Evolutionary conservation across 2,888 invertebrate species (phyloP).

Genomic region (Melipona beecheii): DNA sequence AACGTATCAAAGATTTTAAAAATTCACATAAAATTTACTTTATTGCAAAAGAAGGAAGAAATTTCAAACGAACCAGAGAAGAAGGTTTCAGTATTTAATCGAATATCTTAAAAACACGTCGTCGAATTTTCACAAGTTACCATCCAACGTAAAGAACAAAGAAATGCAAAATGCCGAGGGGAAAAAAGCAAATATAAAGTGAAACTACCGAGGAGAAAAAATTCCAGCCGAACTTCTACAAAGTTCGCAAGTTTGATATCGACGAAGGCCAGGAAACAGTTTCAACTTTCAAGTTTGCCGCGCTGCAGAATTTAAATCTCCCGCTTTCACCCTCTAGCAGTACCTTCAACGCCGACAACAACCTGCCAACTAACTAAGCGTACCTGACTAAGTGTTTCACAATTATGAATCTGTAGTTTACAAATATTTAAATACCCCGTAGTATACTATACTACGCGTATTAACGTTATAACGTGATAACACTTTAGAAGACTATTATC

Average conservation of each 20-base stretch:
- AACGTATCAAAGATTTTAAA: neutral
- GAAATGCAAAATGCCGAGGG: too few species aligned
- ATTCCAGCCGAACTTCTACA: neutral
- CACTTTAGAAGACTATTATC: too few species aligned
- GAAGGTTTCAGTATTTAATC: neutral
- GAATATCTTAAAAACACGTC: neutral
- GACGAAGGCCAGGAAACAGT: neutral
- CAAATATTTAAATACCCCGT: neutral
- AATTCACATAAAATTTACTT: neutral
- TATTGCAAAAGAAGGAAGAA: neutral
- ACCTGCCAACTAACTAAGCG: conserved; percentile 26
- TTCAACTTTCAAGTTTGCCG: conserved; percentile 22
- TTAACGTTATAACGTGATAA: too few species aligned
- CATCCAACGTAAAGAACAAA: neutral
- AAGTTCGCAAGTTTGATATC: neutral
- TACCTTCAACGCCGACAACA: conserved; percentile 14
- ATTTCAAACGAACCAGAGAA: neutral
- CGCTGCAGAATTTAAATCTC: conserved; percentile 33
- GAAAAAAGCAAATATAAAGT: neutral
- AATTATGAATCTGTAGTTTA: neutral
- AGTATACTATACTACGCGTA: too few species aligned
- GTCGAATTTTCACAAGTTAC: conserved; percentile 6
- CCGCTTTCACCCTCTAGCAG: neutral
- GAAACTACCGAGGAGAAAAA: neutral
- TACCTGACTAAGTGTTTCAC: conserved; percentile 18